Conservation (phyloP, 2,113 vertebrate genomes). For the Xyliphius kryptos region DNA sequence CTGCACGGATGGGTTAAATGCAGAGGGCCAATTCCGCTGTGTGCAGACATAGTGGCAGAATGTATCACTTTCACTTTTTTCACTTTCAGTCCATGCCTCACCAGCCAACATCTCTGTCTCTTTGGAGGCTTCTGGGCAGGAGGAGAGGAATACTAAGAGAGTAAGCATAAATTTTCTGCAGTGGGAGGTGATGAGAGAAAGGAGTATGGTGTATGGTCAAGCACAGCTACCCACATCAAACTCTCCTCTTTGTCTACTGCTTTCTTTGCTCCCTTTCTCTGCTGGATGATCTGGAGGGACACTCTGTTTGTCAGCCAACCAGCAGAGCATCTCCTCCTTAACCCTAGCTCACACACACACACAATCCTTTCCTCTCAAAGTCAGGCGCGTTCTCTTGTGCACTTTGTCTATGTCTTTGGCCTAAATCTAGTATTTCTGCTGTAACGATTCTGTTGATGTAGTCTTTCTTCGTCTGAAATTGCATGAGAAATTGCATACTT, state of each 20-base stretch:
- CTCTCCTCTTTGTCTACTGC: constrained; percentile 53
- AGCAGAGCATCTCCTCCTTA: constrained; percentile 63
- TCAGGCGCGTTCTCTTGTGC: too few species aligned
- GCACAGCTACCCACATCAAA: constrained; percentile 64
- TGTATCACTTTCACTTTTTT: too few species aligned
- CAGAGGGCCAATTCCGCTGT: too few species aligned
- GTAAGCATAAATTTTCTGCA: constrained; percentile 64
- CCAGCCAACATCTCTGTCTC: constrained; percentile 56
- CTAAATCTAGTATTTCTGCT: too few species aligned
- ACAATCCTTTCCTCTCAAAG: too few species aligned
- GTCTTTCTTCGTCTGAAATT: too few species aligned
- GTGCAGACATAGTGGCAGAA: too few species aligned
- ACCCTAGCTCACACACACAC: constrained; percentile 37
- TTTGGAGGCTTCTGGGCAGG: constrained; percentile 55
- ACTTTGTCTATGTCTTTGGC: too few species aligned
- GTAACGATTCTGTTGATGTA: too few species aligned
- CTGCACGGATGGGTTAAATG: too few species aligned
- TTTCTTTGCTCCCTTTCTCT: constrained; percentile 47
- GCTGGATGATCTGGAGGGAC: constrained; percentile 63
- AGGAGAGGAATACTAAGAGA: constrained; percentile 70
- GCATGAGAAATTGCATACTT: too few species aligned
- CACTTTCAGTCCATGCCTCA: constrained; percentile 50
- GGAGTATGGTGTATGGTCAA: constrained; percentile 46
- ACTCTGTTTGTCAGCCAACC: constrained; percentile 71
- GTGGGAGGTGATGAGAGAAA: constrained; percentile 39